Percentiles rank a stretch among this genome's conserved stretches.
Evolutionary conservation across 1,140 invertebrate species (phyloP).

Genomic region (Drosophila fuyamai): DNA sequence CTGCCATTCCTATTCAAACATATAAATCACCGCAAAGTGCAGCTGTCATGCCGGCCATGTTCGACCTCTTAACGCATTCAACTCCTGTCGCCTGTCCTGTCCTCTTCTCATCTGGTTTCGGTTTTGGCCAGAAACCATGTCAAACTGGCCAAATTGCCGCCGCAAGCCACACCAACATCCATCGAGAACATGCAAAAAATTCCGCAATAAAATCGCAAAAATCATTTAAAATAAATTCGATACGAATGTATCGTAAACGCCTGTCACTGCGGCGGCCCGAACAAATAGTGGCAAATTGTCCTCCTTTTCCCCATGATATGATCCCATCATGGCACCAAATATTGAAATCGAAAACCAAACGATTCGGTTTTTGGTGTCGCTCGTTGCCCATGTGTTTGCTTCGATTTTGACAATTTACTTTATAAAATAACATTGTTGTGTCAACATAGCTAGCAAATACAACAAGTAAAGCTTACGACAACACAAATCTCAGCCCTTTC

Average conservation of each 20-base stretch:
- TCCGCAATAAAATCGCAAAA: slow-evolving; percentile 41
- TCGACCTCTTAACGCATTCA: slow-evolving; percentile 33
- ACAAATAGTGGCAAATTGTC: slow-evolving; percentile 22
- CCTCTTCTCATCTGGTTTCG: slow-evolving; percentile 3
- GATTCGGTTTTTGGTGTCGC: slow-evolving; percentile 14
- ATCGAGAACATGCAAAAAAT: slow-evolving; percentile 37
- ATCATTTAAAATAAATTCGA: slow-evolving; percentile 41
- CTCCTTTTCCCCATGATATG: not conserved
- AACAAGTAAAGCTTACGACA: not conserved
- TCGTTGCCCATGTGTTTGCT: slow-evolving; percentile 1
- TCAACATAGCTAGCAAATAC: not conserved
- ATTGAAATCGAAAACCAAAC: slow-evolving; percentile 32
- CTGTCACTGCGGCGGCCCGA: slow-evolving; percentile 37
- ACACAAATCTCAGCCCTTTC: too few species aligned
- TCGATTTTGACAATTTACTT: slow-evolving; percentile 5
- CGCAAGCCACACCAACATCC: slow-evolving; percentile 41
- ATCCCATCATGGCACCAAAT: slow-evolving; percentile 30
- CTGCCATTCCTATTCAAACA: slow-evolving; percentile 6
- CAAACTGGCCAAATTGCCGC: slow-evolving; percentile 30
- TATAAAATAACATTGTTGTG: slow-evolving; percentile 10
- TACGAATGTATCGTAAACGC: slow-evolving; percentile 22
- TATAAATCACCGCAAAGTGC: slow-evolving; percentile 42
- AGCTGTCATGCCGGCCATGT: slow-evolving; percentile 28
- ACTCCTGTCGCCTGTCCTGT: slow-evolving; percentile 6
- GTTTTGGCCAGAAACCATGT: slow-evolving; percentile 32